Base-by-base conservation (phyloP, 2,113 vertebrate species). In the Serilophus lunatus region DNA sequence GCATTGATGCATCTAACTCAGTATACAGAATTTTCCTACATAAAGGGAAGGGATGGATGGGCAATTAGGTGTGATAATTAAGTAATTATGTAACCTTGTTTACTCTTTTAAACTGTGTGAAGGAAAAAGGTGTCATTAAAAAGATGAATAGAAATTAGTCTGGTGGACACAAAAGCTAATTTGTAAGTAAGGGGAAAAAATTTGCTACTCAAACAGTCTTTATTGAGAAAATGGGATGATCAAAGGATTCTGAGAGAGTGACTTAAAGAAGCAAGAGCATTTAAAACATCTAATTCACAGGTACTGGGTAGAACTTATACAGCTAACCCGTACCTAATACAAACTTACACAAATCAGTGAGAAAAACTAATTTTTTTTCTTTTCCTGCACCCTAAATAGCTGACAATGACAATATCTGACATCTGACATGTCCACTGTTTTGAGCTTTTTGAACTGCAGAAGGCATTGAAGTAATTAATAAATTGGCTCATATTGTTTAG, bases 71-170 rank as follows among this genome's bases (percentile, higher is more conserved):
- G 42, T 69, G 82, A 71, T 90, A 77, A 90, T 71, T 45, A 91
- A 96, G 83, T 92, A 74, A 72, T 85, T 90, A 82, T 70, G 23
- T 92, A 69, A 86, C 53, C 69, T 84, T 60, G 28, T 76, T 88
- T 88, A 72, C 36, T 64, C 61, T 79, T 81, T 92, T 65, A 84
- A 94, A 54, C 49, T 20, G 24, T 1, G 1, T 49, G 61, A 56
- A 80, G 61, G 28, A 33, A 79, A 74, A 81, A 78, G 19, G 5
- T 31, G 51, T 44, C 56, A 20, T 81, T 86, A 26, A 69, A 83
- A 88, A 90, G 59, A 56, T 78, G 64, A 78, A 59, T 14, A 69
- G n/a, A 78, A 80, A 45, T 63, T 61, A 56, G 44, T 84, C 53
- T 79, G 35, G 40, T 63, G 24, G 60, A 61, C 31, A 59, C 38